Conservation (phyloP, 2,797 vertebrate genomes). For the Pseudopleuronectes americanus region DNA sequence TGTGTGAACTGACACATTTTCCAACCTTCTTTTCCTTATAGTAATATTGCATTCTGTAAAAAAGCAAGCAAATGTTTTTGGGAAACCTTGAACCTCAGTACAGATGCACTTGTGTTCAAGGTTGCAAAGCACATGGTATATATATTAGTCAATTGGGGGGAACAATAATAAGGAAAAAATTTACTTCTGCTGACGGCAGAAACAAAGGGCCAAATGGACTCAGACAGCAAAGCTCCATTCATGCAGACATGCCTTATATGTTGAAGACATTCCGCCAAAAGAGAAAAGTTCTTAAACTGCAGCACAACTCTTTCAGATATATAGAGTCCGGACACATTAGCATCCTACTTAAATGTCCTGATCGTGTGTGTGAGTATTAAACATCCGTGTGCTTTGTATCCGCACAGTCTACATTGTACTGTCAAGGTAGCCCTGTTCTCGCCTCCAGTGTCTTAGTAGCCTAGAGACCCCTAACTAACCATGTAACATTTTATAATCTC, state of each 20-base stretch:
- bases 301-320: slow-evolving; percentile 33
- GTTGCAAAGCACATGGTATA: slow-evolving; percentile 46
- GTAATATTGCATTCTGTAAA: slow-evolving; percentile 23
- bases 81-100: slow-evolving; percentile 47
- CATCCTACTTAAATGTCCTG: slow-evolving; percentile 42
- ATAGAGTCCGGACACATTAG: slow-evolving; percentile 31
- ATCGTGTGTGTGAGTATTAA: slow-evolving; percentile 61
- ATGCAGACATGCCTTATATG: slow-evolving; percentile 29
- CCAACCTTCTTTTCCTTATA: slow-evolving; percentile 2
- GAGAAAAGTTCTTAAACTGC: slow-evolving; percentile 9
- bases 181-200: slow-evolving; percentile 11
- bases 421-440: slow-evolving; percentile 55
- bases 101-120: slow-evolving; percentile 44
- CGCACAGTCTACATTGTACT: slow-evolving; percentile 58
- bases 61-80: slow-evolving; percentile 44
- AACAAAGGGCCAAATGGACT: slow-evolving; percentile 20
- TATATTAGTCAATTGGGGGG: slow-evolving; percentile 11
- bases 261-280: slow-evolving; percentile 47
- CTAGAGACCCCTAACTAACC: slow-evolving; percentile 65
- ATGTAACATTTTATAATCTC: slow-evolving; percentile 71
- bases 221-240: slow-evolving; percentile 24
- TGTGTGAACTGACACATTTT: slow-evolving; percentile 5
- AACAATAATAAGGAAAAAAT: background rate
- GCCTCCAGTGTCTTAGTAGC: slow-evolving; percentile 68
- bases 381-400: slow-evolving; percentile 74